A percentile compares a stretch with the other conserved stretches of the same genome.
Evolutionary conservation across 2,113 vertebrate genomes (phyloP).

Genomic region (Origma solitaria): DNA sequence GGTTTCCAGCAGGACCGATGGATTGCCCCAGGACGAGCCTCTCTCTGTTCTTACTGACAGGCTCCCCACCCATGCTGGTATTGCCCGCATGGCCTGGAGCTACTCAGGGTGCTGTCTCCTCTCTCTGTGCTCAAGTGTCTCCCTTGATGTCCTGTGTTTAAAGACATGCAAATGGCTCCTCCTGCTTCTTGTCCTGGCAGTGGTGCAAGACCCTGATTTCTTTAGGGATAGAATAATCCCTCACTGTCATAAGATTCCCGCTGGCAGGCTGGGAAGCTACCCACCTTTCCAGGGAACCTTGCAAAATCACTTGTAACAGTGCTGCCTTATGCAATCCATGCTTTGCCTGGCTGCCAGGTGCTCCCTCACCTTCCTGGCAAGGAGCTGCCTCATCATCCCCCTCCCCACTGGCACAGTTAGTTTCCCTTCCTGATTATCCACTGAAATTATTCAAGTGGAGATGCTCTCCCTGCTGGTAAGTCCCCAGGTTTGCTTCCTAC

Average conservation of each 20-base stretch:
- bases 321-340: not conserved
- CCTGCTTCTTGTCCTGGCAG: not conserved
- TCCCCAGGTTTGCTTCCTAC: not conserved
- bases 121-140: not conserved
- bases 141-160: not conserved
- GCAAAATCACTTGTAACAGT: not conserved
- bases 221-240: not conserved
- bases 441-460: not conserved
- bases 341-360: not conserved
- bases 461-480: not conserved
- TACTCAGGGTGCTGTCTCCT: fast-evolving
- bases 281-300: not conserved
- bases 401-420: not conserved
- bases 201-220: not conserved
- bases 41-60: not conserved
- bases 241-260: not conserved
- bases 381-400: not conserved
- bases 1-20: not conserved
- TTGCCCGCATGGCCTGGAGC: not conserved
- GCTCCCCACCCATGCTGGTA: not conserved
- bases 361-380: not conserved
- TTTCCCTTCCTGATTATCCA: not conserved
- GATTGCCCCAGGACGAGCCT: not conserved
- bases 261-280: not conserved
- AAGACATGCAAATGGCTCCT: not conserved